Percentiles rank a stretch among this genome's conserved stretches.
Conservation (phyloP, 2,797 vertebrate species). For the Leptatherina wallacei region DNA sequence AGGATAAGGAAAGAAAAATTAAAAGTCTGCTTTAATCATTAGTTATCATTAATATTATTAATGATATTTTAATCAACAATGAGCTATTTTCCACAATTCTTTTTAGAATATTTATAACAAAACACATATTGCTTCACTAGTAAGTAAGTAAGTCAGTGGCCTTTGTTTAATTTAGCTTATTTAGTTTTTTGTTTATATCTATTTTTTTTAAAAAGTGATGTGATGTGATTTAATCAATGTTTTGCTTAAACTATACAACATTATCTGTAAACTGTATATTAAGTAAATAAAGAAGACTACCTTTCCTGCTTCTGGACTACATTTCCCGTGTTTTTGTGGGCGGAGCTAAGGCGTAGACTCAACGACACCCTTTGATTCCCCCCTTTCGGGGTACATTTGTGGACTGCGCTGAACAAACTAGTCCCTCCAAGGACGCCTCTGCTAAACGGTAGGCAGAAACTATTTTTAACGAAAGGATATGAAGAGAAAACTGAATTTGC, state of each 20-base stretch:
- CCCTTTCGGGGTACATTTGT: constrained; percentile 23
- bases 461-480: not conserved
- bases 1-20: not conserved
- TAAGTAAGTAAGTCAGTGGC: too few relatives aligned
- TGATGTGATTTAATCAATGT: not conserved
- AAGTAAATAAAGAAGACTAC: not conserved
- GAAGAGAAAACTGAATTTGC: not conserved
- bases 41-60: not conserved
- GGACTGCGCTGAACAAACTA: constrained; percentile 47
- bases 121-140: too few relatives aligned
- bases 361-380: constrained; percentile 28
- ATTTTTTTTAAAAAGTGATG: not conserved
- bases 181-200: not conserved
- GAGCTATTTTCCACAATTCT: too few relatives aligned
- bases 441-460: constrained; percentile 47
- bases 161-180: too few relatives aligned
- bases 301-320: constrained; percentile 52
- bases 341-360: constrained; percentile 41
- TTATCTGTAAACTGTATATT: not conserved
- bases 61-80: not conserved
- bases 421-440: not conserved
- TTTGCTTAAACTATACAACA: not conserved
- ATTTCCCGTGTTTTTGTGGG: constrained; percentile 60
- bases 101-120: too few relatives aligned
- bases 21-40: not conserved